phyloP scores from a whole-genome alignment of 2,888 invertebrate genomes.

The Atherix ibis region DNA sequence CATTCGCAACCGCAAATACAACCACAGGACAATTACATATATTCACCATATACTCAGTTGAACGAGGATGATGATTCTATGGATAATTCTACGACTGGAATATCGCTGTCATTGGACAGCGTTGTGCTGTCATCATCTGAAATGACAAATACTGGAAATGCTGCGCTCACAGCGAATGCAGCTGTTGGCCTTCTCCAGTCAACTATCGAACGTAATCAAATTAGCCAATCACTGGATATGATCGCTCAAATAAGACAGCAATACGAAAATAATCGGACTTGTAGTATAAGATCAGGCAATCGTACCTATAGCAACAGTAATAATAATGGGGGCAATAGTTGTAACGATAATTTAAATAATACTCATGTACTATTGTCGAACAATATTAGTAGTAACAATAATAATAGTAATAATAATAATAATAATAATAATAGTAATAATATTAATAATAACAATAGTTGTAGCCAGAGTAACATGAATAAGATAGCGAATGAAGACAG shows the following conservation, averaged over 20 bases:
- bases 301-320: conserved; percentile 2
- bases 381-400: conserved; percentile 9
- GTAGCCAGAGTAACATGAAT: conserved; percentile 14
- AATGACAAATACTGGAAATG: too few species aligned
- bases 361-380: too few species aligned
- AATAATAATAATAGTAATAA: conserved; percentile 1
- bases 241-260: conserved; percentile 27
- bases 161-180: conserved; percentile 28
- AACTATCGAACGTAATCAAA: conserved; percentile 45
- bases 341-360: conserved; percentile 1
- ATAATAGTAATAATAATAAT: conserved; percentile 7
- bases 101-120: neutral
- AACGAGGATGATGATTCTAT: conserved; percentile 26
- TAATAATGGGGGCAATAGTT: conserved; percentile 4
- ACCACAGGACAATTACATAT: neutral
- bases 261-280: conserved; percentile 21
- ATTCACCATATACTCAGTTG: conserved; percentile 7
- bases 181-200: conserved; percentile 36
- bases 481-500: conserved; percentile 10
- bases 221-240: conserved; percentile 57
- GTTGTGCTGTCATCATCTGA: too few species aligned
- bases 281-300: too few species aligned
- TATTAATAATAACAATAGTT: neutral
- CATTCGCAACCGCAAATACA: conserved; percentile 4
- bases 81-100: conserved; percentile 22